These are phyloP conservation scores for Bucco capensis DNA, from an alignment of 2,113 vertebrate genomes.

Conservation along the genomic window DNA sequence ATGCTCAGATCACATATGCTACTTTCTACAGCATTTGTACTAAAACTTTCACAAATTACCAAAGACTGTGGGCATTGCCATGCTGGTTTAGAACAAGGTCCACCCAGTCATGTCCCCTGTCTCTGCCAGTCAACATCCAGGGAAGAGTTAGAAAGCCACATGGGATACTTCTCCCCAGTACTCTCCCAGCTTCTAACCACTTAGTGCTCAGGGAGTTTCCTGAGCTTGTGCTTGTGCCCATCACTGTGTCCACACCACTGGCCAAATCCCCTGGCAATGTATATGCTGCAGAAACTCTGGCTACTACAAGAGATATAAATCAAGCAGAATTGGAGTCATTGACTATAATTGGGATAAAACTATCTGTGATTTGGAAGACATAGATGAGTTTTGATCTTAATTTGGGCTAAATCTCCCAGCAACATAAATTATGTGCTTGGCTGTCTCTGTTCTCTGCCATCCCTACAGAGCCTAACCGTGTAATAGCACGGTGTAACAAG, in stretches of 20 bases:
- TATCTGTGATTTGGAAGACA: slow-evolving; percentile 1
- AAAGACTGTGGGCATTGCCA: background rate
- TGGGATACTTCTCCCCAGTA: rapidly evolving
- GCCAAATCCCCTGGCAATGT: background rate
- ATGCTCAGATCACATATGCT: background rate
- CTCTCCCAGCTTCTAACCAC: background rate
- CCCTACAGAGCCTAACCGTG: background rate
- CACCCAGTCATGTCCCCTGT: background rate
- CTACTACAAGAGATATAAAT: slow-evolving; percentile 10
- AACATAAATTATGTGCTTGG: background rate
- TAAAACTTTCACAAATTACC: background rate
- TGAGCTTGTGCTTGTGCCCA: background rate
- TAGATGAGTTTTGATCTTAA: slow-evolving; percentile 20
- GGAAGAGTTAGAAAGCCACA: background rate
- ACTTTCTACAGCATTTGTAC: background rate
- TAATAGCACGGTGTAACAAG: background rate
- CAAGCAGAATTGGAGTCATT: slow-evolving; percentile 10
- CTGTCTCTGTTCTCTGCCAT: background rate
- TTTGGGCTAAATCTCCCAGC: slow-evolving; percentile 24
- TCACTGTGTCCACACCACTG: background rate
- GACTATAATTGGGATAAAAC: background rate
- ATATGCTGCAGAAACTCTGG: slow-evolving; percentile 3
- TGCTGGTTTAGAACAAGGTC: background rate
- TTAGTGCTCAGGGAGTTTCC: background rate
- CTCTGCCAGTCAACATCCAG: background rate